A percentile compares a stretch with the other conserved stretches of the same genome.
Conservation (phyloP, 1,140 invertebrate species). For the Orussus abietinus region DNA sequence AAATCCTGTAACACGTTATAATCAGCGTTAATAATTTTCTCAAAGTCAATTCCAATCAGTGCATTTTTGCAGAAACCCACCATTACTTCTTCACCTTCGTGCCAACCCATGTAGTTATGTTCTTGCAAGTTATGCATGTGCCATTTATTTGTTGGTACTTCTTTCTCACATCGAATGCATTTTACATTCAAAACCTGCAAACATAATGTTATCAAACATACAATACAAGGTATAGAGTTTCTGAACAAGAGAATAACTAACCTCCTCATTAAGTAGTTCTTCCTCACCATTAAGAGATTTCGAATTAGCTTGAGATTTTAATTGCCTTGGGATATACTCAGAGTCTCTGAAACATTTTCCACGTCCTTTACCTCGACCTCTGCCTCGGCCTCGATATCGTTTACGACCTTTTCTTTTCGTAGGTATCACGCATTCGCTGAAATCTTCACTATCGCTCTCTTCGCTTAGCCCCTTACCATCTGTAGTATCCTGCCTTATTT, state of each 20-base stretch:
- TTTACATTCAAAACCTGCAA: constrained; percentile 18
- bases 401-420: constrained; percentile 4
- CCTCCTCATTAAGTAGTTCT: not conserved
- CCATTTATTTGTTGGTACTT: constrained; percentile 42
- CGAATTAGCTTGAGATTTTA: not conserved
- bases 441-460: constrained; percentile 7
- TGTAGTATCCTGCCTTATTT: no score
- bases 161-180: constrained; percentile 36
- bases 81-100: constrained; percentile 37
- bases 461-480: constrained; percentile 14
- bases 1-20: constrained; percentile 46
- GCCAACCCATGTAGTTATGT: constrained; percentile 55
- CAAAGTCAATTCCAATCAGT: constrained; percentile 9
- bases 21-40: constrained; percentile 14
- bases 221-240: constrained; percentile 3
- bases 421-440: not conserved
- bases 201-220: constrained; percentile 3
- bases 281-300: not conserved
- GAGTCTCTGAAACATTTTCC: not conserved
- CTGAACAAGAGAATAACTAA: not conserved
- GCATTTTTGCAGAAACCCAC: constrained; percentile 29
- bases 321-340: constrained; percentile 9
- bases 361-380: constrained; percentile 3
- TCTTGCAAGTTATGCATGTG: constrained; percentile 44
- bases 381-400: constrained; percentile 1